Conservation (phyloP, 2,888 invertebrate genomes). For the Meandrusa payeni region DNA sequence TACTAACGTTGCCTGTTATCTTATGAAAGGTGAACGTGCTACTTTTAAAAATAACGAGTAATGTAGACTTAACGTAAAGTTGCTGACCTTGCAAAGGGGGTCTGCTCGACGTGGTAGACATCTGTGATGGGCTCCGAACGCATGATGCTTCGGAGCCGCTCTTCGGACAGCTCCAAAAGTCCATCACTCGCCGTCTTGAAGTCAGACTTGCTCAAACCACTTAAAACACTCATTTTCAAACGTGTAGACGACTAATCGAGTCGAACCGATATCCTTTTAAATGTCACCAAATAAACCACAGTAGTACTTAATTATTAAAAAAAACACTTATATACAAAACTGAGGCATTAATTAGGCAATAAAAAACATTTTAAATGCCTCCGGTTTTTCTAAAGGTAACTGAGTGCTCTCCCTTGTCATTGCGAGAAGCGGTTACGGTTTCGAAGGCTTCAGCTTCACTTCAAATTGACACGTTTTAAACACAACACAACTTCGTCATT, state of each 20-base stretch:
- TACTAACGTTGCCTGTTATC: conserved; percentile 11
- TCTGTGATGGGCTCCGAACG: conserved; percentile 87
- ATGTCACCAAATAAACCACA: conserved; percentile 74
- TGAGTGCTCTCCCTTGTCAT: conserved; percentile 78
- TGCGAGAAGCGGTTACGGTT: conserved; percentile 77
- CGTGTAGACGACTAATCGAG: conserved; percentile 71
- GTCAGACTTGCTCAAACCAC: conserved; percentile 79
- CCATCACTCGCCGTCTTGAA: conserved; percentile 84
- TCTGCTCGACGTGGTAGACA: conserved; percentile 90
- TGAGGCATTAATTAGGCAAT: conserved; percentile 72
- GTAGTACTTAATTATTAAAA: conserved; percentile 71
- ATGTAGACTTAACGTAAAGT: conserved; percentile 15
- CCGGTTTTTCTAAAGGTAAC: conserved; percentile 77
- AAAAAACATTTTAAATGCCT: conserved; percentile 78
- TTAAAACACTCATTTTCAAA: conserved; percentile 77
- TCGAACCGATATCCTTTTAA: conserved; percentile 57
- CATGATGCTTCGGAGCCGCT: conserved; percentile 84
- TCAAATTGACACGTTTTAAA: conserved; percentile 64
- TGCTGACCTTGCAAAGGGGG: conserved; percentile 90
- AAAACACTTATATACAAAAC: conserved; percentile 73
- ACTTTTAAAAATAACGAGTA: conserved; percentile 24
- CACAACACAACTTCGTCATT: conserved; percentile 74
- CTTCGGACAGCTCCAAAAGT: conserved; percentile 86
- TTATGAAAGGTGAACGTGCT: conserved; percentile 18
- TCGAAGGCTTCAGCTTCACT: conserved; percentile 65